Conservation (phyloP, 2,888 invertebrate species). For the Nineta flava region DNA sequence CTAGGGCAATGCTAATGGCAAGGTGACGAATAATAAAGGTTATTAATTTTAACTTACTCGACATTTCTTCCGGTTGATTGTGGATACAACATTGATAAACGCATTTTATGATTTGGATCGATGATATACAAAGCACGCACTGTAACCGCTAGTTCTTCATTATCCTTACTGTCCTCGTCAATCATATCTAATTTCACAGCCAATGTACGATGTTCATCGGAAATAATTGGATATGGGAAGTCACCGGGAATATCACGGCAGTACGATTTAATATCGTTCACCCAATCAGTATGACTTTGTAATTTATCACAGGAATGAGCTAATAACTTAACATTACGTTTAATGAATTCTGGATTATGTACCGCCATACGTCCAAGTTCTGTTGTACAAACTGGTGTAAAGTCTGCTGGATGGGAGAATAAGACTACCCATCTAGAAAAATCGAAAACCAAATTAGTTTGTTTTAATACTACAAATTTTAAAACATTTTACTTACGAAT, state of each 20-base stretch:
- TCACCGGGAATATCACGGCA: conserved; percentile 51
- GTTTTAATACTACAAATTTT: not conserved
- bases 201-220: conserved; percentile 53
- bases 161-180: conserved; percentile 52
- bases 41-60: conserved; percentile 40
- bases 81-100: conserved; percentile 70
- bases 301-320: conserved; percentile 68
- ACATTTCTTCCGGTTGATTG: conserved; percentile 76
- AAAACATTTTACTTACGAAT: conserved; percentile 42
- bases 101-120: conserved; percentile 62
- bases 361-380: conserved; percentile 64
- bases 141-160: conserved; percentile 48
- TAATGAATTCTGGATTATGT: conserved; percentile 48
- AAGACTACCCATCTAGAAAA: conserved; percentile 61
- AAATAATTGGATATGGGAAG: conserved; percentile 70
- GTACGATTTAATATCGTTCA: conserved; percentile 50
- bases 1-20: not conserved
- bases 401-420: conserved; percentile 80
- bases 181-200: conserved; percentile 65
- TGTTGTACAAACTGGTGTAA: conserved; percentile 81
- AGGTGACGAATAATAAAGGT: too few species aligned
- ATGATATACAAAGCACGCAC: conserved; percentile 65
- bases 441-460: not conserved
- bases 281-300: conserved; percentile 61
- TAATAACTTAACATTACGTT: conserved; percentile 56